phyloP scores from a whole-genome alignment of 2,888 invertebrate genomes.

The Rhyacophila evoluta region DNA sequence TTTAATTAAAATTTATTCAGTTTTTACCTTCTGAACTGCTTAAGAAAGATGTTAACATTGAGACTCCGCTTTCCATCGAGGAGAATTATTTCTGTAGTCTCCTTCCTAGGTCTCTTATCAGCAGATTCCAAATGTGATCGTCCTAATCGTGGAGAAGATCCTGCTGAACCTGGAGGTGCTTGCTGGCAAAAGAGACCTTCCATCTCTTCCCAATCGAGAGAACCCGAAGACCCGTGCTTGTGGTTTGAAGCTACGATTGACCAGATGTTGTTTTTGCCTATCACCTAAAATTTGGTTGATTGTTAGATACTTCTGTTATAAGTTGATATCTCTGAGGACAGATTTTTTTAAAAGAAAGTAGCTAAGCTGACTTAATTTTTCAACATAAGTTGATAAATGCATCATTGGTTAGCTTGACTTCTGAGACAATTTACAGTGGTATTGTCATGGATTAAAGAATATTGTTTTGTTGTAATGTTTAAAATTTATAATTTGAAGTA shows the following conservation, averaged over 20 bases:
- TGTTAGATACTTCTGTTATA: no score
- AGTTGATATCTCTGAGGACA: no score
- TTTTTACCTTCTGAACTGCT: constrained; percentile 92
- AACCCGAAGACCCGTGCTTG: constrained; percentile 84
- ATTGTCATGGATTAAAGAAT: no score
- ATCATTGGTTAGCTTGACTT: no score
- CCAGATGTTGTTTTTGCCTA: constrained; percentile 95
- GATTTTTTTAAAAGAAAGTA: no score
- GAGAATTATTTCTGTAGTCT: constrained; percentile 87
- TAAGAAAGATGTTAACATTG: constrained; percentile 97
- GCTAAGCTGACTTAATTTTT: no score
- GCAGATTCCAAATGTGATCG: constrained; percentile 60
- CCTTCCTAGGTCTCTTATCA: constrained; percentile 77
- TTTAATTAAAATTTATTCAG: no score
- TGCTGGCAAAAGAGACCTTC: constrained; percentile 96
- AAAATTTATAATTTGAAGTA: no score
- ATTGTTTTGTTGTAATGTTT: no score
- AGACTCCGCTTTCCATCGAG: constrained; percentile 94
- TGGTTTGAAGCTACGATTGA: constrained; percentile 87
- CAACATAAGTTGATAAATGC: no score
- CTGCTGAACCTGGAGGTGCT: constrained; percentile 70
- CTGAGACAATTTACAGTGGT: no score
- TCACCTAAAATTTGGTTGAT: constrained; percentile 70
- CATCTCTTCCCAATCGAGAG: constrained; percentile 93
- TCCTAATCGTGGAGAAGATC: constrained; percentile 66